Evolutionary conservation across 2,113 vertebrate genomes (phyloP).

Genomic region (Candoia aspera): DNA sequence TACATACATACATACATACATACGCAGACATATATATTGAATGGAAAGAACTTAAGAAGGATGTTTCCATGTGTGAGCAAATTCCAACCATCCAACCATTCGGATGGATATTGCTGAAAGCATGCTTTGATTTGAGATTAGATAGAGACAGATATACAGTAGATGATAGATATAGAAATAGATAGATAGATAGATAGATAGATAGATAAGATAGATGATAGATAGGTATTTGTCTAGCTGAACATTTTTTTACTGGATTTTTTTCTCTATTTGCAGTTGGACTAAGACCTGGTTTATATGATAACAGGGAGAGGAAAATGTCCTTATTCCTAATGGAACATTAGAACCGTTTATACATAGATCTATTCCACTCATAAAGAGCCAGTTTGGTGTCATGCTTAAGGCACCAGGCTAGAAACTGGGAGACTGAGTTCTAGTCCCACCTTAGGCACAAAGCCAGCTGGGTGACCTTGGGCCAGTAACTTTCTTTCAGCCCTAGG

Average conservation of each 20-base stretch:
- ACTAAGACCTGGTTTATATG: background rate
- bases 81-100: conserved; percentile 15
- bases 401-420: too few relatives aligned
- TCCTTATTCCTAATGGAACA: background rate
- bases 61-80: conserved; percentile 57
- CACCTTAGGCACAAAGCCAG: too few relatives aligned
- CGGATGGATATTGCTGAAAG: conserved; percentile 40
- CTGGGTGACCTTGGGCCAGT: too few relatives aligned
- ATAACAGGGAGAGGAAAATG: background rate
- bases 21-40: conserved; percentile 8
- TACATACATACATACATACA: too few relatives aligned
- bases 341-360: background rate
- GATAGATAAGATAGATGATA: background rate
- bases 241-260: background rate
- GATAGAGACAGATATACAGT: background rate
- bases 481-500: too few relatives aligned
- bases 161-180: too few relatives aligned
- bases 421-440: too few relatives aligned
- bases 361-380: too few relatives aligned
- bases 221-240: background rate
- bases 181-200: background rate
- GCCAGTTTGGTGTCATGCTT: too few relatives aligned
- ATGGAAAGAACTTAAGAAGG: conserved; percentile 62
- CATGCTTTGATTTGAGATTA: background rate
- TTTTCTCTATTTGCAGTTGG: background rate